Evolutionary conservation across 2,797 vertebrate genomes (phyloP), one percentile per base, ranked within the genome.

Genomic region (Platalea minor): DNA sequence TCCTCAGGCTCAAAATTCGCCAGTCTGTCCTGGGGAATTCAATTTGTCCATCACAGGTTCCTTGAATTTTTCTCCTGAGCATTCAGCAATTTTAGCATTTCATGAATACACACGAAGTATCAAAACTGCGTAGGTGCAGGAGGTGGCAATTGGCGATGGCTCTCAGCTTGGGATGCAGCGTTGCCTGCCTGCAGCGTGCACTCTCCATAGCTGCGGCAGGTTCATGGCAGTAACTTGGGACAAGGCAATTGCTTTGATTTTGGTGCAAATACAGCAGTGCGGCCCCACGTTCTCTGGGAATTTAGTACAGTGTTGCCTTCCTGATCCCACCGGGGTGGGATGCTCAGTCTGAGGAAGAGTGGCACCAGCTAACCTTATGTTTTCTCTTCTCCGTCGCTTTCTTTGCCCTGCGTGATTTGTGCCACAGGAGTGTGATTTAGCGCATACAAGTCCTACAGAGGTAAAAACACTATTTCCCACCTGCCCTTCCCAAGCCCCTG

Each of bases 71-170:
- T n/a, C n/a, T 46, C 19, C 33, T 25, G 53, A 60, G 61, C 29
- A 0, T 73, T 73, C 28, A 43, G 48, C 37, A 28, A 17, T 63
- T 43, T 57, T 41, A 60, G 21, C 8, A 14, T 48, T 35, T 41
- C 28, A 5, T 17, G 61, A 54, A 25, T 14, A 33, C 28, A 15
- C 37, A 18, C 0, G 3, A 59, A 56, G 39, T 45, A 17, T 56
- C 7, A 11, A 24, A 80, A 5, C 24, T 5, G 2, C 1, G 2
- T 53, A 51, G 46, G 25, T 37, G 33, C n/a, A 61, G n/a, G 50
- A 37, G 43, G 8, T 1, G 24, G 51, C 0, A 0, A 18, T 33
- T 4, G 4, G 23, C 3, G 4, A 16, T 45, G 61, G 41, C 17
- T 57, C 29, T n/a, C 14, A 2, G 31, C 51, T 48, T 11, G 10